A percentile compares a stretch with the other conserved stretches of the same genome.
These are phyloP conservation scores for Drosophila maculinotata DNA, from an alignment of 2,888 invertebrate species.

Conservation along the genomic window DNA sequence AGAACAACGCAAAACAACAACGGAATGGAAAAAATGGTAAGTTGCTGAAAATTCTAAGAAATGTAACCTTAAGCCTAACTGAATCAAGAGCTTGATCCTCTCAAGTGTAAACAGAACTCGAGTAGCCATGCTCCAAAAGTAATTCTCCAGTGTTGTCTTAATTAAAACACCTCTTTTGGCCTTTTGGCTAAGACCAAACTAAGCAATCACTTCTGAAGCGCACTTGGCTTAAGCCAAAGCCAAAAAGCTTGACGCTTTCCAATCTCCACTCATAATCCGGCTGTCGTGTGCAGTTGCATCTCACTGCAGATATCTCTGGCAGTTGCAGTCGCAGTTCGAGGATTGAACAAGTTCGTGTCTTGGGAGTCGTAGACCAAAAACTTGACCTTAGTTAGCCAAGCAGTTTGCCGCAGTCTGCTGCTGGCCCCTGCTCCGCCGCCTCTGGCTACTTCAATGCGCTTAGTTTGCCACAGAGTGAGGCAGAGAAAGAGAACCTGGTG, in stretches of 20 bases:
- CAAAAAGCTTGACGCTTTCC: background rate
- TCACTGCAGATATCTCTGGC: too few relatives aligned
- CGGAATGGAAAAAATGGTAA: conserved; percentile 79
- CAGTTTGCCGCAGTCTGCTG: conserved; percentile 9
- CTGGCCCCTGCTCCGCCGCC: conserved; percentile 6
- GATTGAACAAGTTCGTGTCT: conserved; percentile 9
- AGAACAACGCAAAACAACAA: conserved; percentile 41
- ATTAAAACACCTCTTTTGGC: conserved; percentile 12
- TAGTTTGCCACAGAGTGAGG: conserved; percentile 53
- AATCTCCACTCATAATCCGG: conserved; percentile 33
- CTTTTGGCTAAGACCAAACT: background rate
- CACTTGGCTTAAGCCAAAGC: background rate
- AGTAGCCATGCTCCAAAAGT: background rate
- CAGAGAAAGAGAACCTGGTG: conserved; percentile 10
- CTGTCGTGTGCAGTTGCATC: conserved; percentile 32
- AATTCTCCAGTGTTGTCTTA: conserved; percentile 9
- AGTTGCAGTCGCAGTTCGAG: background rate
- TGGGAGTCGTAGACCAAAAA: conserved; percentile 37
- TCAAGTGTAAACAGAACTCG: background rate
- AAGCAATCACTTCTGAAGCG: background rate
- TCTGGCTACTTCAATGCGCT: conserved; percentile 71
- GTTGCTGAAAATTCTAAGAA: conserved; percentile 16
- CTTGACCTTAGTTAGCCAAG: conserved; percentile 64
- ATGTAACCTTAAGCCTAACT: background rate
- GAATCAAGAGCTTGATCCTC: background rate